phyloP scores from a whole-genome alignment of 1,140 invertebrate species.

The Drosophila pruinosa region DNA sequence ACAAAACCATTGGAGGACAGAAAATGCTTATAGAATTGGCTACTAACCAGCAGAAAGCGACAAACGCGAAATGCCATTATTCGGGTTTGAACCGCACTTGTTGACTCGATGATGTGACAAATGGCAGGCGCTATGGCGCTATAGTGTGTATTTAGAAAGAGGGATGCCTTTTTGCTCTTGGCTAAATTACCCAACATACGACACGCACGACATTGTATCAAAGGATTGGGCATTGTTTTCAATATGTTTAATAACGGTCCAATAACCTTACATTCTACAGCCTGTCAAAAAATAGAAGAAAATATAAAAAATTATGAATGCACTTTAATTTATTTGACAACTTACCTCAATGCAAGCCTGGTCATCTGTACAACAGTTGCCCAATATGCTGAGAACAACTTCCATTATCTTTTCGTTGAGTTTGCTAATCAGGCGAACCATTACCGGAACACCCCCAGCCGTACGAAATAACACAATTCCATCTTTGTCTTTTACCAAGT shows the following conservation, averaged over 20 bases:
- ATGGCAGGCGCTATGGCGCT: constrained; percentile 69
- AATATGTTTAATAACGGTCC: constrained; percentile 68
- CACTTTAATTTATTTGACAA: neutral
- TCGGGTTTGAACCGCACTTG: constrained; percentile 65
- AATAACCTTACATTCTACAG: constrained; percentile 68
- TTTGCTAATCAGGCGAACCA: constrained; percentile 69
- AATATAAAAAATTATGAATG: neutral
- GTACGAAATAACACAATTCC: constrained; percentile 72
- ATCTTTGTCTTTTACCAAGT: constrained; percentile 77
- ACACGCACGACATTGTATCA: constrained; percentile 77
- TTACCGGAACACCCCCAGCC: constrained; percentile 70
- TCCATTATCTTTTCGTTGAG: constrained; percentile 83
- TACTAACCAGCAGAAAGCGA: constrained; percentile 64
- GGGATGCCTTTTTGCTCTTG: constrained; percentile 62
- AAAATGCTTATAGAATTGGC: constrained; percentile 71
- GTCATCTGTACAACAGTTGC: constrained; percentile 84
- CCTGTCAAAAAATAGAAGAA: constrained; percentile 36
- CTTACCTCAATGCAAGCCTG: constrained; percentile 73
- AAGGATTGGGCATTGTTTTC: constrained; percentile 77
- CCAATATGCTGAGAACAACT: constrained; percentile 84
- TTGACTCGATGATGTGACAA: constrained; percentile 78
- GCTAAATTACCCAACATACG: constrained; percentile 78
- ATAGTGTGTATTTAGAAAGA: constrained; percentile 50
- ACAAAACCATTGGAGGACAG: constrained; percentile 64
- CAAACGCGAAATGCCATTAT: constrained; percentile 79